Conservation (phyloP, 2,797 vertebrate genomes). For the Ciconia nigra region DNA sequence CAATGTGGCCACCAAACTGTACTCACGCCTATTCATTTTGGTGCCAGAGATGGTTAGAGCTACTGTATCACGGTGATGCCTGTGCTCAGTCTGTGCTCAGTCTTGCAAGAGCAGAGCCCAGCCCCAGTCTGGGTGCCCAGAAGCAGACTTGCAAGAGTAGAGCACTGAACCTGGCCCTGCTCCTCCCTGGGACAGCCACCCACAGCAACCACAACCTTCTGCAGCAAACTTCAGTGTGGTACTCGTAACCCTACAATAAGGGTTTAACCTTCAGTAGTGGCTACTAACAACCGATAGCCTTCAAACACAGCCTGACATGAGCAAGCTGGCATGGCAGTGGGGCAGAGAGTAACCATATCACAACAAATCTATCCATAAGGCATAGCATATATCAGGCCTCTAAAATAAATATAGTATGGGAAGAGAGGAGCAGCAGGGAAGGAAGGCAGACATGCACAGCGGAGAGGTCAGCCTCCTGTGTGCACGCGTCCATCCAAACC, state of each 20-base stretch:
- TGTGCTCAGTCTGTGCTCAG: not conserved
- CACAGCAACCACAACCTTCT: not conserved
- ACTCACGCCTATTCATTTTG: not conserved
- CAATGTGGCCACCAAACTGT: rapidly evolving
- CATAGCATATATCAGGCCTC: not conserved
- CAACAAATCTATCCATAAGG: not conserved
- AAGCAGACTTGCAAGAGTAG: not conserved
- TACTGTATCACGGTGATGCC: rapidly evolving
- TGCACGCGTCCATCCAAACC: not conserved
- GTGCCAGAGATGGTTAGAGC: not conserved
- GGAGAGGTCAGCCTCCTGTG: not conserved
- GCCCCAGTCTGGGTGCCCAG: too few species aligned
- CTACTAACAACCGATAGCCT: not conserved
- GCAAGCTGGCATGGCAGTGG: not conserved
- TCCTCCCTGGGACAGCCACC: not conserved
- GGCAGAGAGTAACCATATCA: not conserved
- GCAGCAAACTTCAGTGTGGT: not conserved
- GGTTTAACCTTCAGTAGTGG: not conserved
- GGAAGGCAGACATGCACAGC: not conserved
- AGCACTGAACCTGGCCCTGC: not conserved
- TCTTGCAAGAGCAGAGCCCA: not conserved
- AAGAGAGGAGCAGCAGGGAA: not conserved
- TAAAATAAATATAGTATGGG: not conserved
- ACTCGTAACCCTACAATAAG: not conserved
- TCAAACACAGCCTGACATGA: not conserved